Conservation (phyloP, 2,888 invertebrate species). For the Stenodema calcarata region DNA sequence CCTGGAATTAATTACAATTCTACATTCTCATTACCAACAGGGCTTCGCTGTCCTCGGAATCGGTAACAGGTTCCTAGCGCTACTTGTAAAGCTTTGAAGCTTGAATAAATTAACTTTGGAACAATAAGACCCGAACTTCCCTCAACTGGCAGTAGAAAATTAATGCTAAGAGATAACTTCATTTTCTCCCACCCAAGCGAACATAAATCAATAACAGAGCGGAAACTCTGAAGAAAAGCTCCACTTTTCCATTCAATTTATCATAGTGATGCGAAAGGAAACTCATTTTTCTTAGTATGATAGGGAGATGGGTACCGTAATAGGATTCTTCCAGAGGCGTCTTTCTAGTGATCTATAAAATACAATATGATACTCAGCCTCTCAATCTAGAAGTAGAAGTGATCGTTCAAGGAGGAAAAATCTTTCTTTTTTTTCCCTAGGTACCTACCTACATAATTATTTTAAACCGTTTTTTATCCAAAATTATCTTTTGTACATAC, state of each 20-base stretch:
- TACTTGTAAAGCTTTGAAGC: not conserved
- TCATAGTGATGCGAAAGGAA: conserved; percentile 26
- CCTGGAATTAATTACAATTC: not conserved
- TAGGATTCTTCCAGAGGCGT: not conserved
- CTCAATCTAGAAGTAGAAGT: not conserved
- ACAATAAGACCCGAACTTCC: not conserved
- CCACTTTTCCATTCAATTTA: conserved; percentile 31
- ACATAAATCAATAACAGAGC: conserved; percentile 25
- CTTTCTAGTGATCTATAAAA: not conserved
- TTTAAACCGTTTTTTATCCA: too few species aligned
- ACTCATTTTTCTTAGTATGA: conserved; percentile 24
- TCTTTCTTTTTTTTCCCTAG: too few species aligned
- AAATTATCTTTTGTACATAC: too few species aligned
- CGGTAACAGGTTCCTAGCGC: not conserved
- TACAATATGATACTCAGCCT: not conserved
- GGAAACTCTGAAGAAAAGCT: conserved; percentile 19
- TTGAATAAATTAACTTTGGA: not conserved
- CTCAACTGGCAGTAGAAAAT: not conserved
- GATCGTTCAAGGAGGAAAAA: too few species aligned
- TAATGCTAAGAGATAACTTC: not conserved
- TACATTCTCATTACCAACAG: not conserved
- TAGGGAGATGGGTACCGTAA: not conserved
- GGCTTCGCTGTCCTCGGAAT: not conserved
- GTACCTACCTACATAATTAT: too few species aligned
- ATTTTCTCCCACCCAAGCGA: not conserved